Evolutionary conservation across 2,113 vertebrate genomes (phyloP), one percentile per base, ranked within the genome.

Genomic region (Actenoides lindsayi): DNA sequence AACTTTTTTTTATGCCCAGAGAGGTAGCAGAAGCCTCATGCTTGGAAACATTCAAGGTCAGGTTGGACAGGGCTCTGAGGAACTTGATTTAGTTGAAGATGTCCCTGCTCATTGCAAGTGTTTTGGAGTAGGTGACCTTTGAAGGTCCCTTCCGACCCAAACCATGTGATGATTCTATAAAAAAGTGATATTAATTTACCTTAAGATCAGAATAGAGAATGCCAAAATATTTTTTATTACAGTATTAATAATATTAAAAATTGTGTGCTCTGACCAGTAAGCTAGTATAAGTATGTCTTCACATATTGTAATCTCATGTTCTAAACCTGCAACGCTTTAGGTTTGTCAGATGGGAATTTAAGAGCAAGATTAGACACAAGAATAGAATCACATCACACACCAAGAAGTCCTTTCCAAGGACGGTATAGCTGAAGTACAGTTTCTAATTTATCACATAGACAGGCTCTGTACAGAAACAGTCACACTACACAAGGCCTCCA

Each of bases 401-500:
- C 50, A 50, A 83, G 67, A 53, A 64, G 13, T 25, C 13, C 7
- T 89, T 89, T 83, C 33, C 42, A 65, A 89, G 56, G 33, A 50
- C 25, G 11, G 8, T 14, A 28, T 11, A 53, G 57, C 2, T 57
- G 51, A 94, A 68, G 39, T n/a, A 15, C 11, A 17, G 2, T 46
- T 64, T 73, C 54, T 65, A 35, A 39, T 53, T 68, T 30, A 16
- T 41, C 39, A 30, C 25, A 14, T 1, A 62, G 10, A 2, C 17
- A 19, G 9, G 30, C 77, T 30, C 15, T 0, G 0, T 8, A 9
- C 30, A 83, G 68, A 89, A 88, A 56, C 1, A 2, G 1, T 84
- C 8, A 8, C 51, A 37, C 21, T 12, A 28, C 4, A 35, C 37
- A 92, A 56, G 8, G 10, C n/a, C 16, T 88, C 51, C 17, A 10